phyloP scores from a whole-genome alignment of 2,888 invertebrate species.

The Pseudeuparius sepicola region DNA sequence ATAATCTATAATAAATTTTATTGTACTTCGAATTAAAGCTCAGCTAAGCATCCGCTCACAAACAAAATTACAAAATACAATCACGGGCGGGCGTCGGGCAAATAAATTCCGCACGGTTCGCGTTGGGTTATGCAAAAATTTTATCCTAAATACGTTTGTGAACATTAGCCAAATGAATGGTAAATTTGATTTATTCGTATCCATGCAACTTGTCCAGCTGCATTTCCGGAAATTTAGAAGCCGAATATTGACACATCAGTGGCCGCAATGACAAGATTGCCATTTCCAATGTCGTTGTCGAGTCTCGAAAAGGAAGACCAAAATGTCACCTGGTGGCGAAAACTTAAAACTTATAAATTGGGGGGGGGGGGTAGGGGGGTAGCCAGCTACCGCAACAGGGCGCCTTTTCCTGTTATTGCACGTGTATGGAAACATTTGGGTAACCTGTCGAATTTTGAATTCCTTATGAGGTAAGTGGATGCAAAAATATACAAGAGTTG shows the following conservation, averaged over 20 bases:
- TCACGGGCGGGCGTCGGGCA: too few species aligned
- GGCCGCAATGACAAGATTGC: conserved; percentile 33
- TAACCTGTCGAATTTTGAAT: conserved; percentile 27
- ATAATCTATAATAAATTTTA: too few species aligned
- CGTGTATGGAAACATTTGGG: conserved; percentile 29
- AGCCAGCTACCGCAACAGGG: conserved; percentile 19
- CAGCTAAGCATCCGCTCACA: too few species aligned
- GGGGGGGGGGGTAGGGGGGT: conserved; percentile 39
- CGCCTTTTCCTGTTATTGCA: conserved; percentile 29
- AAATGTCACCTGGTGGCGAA: conserved; percentile 39
- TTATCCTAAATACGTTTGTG: conserved; percentile 38
- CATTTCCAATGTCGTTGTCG: conserved; percentile 37
- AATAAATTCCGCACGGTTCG: too few species aligned
- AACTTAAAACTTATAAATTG: conserved; percentile 15
- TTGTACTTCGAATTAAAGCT: too few species aligned
- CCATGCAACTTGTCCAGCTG: conserved; percentile 35
- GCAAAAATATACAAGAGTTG: conserved; percentile 27
- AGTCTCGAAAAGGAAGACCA: conserved; percentile 39
- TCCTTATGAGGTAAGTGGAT: conserved; percentile 22
- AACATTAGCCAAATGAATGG: conserved; percentile 39
- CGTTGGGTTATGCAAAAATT: conserved; percentile 29
- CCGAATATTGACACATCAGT: conserved; percentile 36
- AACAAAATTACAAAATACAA: too few species aligned
- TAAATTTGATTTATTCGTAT: conserved; percentile 38
- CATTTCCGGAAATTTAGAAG: conserved; percentile 41